phyloP scores from a whole-genome alignment of 1,140 invertebrate genomes.

The Aphelenchoides avenae region DNA sequence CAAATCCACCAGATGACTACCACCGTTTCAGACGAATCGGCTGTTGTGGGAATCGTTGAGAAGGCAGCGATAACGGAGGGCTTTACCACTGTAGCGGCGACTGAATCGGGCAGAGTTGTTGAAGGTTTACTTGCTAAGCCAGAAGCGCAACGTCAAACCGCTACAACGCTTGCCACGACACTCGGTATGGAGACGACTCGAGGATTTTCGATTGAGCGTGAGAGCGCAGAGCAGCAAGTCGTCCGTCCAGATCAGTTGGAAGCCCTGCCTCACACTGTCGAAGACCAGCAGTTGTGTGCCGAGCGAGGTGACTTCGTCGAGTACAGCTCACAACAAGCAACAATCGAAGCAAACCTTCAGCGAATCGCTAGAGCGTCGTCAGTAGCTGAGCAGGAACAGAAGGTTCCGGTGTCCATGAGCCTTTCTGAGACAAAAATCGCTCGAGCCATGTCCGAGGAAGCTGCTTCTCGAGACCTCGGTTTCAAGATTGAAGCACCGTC shows the following conservation, averaged over 20 bases:
- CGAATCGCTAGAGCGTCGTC: not conserved
- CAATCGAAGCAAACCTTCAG: not conserved
- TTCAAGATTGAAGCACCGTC: not conserved
- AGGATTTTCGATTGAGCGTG: not conserved
- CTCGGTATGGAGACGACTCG: not conserved
- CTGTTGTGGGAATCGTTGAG: too few relatives aligned
- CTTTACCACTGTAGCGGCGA: too few relatives aligned
- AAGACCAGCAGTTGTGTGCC: not conserved
- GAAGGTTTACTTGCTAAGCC: too few relatives aligned
- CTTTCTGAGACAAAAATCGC: not conserved
- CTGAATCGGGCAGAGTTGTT: too few relatives aligned
- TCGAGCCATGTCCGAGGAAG: not conserved
- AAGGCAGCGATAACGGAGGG: too few relatives aligned
- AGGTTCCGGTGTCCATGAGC: not conserved
- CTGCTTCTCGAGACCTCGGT: too few relatives aligned
- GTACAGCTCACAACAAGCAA: not conserved
- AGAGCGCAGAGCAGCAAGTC: not conserved
- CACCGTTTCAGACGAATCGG: too few relatives aligned
- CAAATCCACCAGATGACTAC: too few relatives aligned
- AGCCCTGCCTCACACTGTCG: not conserved
- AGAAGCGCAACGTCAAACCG: too few relatives aligned
- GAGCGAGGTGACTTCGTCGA: not conserved
- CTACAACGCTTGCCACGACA: too few relatives aligned
- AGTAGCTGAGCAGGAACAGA: not conserved
- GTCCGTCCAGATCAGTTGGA: not conserved